A percentile compares a stretch with the other conserved stretches of the same genome.
Conservation (phyloP, 2,888 invertebrate genomes). For the Boloria euphrosyne region DNA sequence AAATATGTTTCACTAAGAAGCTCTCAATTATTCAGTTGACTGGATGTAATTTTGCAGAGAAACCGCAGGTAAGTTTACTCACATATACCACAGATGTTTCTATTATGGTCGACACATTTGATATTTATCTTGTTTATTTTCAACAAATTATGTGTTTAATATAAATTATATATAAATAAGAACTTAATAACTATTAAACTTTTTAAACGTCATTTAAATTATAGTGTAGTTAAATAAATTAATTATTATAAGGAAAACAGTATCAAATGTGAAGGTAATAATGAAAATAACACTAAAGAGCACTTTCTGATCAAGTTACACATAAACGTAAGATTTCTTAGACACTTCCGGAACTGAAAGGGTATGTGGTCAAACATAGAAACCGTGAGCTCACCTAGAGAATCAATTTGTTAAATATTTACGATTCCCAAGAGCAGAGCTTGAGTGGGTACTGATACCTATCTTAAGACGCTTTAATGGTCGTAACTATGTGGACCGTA, state of each 20-base stretch:
- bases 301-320: slow-evolving; percentile 48
- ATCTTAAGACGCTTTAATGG: slow-evolving; percentile 56
- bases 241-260: not conserved
- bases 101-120: slow-evolving; percentile 13
- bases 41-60: slow-evolving; percentile 69
- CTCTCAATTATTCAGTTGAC: slow-evolving; percentile 73
- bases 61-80: slow-evolving; percentile 62
- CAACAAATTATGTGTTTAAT: too few relatives aligned
- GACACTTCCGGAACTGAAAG: slow-evolving; percentile 71
- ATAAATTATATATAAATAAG: too few relatives aligned
- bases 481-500: slow-evolving; percentile 30
- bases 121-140: not conserved
- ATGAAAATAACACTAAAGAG: slow-evolving; percentile 6
- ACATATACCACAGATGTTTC: slow-evolving; percentile 39
- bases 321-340: slow-evolving; percentile 57
- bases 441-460: slow-evolving; percentile 38
- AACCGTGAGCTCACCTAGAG: slow-evolving; percentile 68
- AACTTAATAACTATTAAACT: too few relatives aligned
- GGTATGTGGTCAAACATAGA: slow-evolving; percentile 72
- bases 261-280: slow-evolving; percentile 4
- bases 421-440: slow-evolving; percentile 55
- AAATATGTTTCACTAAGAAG: slow-evolving; percentile 30
- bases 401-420: slow-evolving; percentile 78
- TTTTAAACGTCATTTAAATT: too few relatives aligned
- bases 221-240: too few relatives aligned